These are phyloP conservation scores for Disparrhopalites patrizii DNA, from an alignment of 2,888 invertebrate species.

Conservation along the genomic window DNA sequence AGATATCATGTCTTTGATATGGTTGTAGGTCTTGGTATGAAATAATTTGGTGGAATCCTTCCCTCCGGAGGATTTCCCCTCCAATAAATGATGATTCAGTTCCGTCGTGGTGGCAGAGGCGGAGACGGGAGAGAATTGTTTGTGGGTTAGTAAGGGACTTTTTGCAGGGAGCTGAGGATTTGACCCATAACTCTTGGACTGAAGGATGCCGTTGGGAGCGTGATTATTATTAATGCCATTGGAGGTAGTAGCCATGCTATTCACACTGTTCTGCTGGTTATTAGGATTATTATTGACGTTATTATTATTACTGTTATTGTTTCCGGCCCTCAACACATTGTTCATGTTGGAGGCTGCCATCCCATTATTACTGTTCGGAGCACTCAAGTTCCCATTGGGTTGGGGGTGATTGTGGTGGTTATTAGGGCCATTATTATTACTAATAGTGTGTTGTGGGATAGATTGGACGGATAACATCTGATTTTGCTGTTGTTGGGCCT, in stretches of 20 bases:
- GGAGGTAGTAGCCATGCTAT: not conserved
- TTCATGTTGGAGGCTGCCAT: slow-evolving; percentile 16
- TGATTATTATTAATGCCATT: too few species aligned
- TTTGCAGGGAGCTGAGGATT: slow-evolving; percentile 41
- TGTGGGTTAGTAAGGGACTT: slow-evolving; percentile 43
- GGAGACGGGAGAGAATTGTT: slow-evolving; percentile 32
- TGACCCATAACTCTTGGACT: slow-evolving; percentile 27
- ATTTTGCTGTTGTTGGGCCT: slow-evolving; percentile 32
- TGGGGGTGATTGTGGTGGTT: slow-evolving; percentile 21
- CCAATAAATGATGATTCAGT: slow-evolving; percentile 19
- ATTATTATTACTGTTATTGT: slow-evolving; percentile 11
- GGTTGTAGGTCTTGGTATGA: slow-evolving; percentile 74
- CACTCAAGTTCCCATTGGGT: slow-evolving; percentile 26
- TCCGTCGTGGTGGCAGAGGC: slow-evolving; percentile 10
- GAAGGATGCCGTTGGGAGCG: slow-evolving; percentile 7
- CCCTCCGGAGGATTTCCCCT: slow-evolving; percentile 10
- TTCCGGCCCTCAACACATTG: slow-evolving; percentile 28
- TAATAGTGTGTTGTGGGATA: slow-evolving; percentile 26
- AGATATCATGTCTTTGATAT: slow-evolving; percentile 77
- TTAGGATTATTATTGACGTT: not conserved
- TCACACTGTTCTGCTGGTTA: not conserved
- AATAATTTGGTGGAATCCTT: slow-evolving; percentile 53
- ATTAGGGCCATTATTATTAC: slow-evolving; percentile 20
- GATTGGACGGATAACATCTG: slow-evolving; percentile 43
- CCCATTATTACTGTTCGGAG: slow-evolving; percentile 9